Conservation (phyloP, 2,797 vertebrate species). For the Galagoides demidoff region DNA sequence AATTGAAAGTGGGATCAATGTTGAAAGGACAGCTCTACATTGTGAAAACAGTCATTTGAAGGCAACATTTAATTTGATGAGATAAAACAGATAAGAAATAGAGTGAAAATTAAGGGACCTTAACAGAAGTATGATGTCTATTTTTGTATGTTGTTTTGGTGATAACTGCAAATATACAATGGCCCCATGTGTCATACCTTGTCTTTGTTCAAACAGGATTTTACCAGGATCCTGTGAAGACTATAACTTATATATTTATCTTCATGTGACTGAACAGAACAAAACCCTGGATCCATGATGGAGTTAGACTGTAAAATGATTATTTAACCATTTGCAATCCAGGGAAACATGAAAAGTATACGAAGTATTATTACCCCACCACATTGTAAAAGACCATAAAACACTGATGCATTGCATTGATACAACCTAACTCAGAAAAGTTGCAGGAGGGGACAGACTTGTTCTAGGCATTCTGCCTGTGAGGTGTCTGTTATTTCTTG, state of each 20-base stretch:
- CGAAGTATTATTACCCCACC: not conserved
- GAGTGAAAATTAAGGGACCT: not conserved
- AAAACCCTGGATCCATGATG: not conserved
- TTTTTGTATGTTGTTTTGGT: not conserved
- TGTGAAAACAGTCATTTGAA: slow-evolving; percentile 54
- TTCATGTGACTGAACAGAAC: not conserved
- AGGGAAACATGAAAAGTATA: not conserved
- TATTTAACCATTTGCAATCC: not conserved
- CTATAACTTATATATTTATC: not conserved
- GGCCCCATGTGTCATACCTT: not conserved
- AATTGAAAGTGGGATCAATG: not conserved
- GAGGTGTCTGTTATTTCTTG: not conserved
- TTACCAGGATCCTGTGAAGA: not conserved
- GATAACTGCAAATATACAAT: not conserved
- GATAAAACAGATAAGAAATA: slow-evolving; percentile 34
- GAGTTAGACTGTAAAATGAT: not conserved
- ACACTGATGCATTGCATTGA: not conserved
- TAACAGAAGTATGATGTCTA: not conserved
- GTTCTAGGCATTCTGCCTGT: not conserved
- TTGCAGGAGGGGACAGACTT: not conserved
- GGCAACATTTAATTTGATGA: not conserved
- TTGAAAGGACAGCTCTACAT: not conserved
- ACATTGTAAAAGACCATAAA: not conserved
- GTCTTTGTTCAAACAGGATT: not conserved
- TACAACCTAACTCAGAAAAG: not conserved